These are phyloP conservation scores for Tanytarsus gracilentus DNA, from an alignment of 2,888 invertebrate genomes.

Conservation along the genomic window DNA sequence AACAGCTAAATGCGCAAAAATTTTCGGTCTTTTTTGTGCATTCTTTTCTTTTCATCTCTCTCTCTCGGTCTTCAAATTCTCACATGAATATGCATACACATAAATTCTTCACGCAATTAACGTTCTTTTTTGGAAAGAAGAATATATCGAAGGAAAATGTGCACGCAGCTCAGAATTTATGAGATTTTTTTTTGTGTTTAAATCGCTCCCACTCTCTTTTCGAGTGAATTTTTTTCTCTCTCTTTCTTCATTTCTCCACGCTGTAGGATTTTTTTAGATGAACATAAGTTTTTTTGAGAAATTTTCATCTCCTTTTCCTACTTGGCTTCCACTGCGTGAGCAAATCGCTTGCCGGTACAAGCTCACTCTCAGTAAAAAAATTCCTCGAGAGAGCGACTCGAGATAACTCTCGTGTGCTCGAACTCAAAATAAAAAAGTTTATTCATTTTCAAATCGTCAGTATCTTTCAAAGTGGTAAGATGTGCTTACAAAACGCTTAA, in stretches of 20 bases:
- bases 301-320: too few species aligned
- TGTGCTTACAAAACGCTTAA: conserved; percentile 14
- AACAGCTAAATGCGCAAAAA: neutral
- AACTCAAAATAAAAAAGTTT: neutral
- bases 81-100: conserved; percentile 15
- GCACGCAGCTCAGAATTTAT: conserved; percentile 3
- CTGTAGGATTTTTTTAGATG: too few species aligned
- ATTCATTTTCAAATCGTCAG: conserved; percentile 20
- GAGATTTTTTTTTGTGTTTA: conserved; percentile 4
- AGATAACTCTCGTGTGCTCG: neutral
- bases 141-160: neutral
- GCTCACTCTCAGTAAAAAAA: too few species aligned
- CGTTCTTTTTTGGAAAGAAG: neutral
- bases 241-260: too few species aligned
- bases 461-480: conserved; percentile 24
- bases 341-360: too few species aligned
- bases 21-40: neutral
- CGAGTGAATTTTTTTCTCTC: too few species aligned
- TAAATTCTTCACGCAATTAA: conserved; percentile 26
- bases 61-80: conserved; percentile 5
- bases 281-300: too few species aligned
- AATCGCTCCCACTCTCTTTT: conserved; percentile 8
- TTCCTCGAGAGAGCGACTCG: neutral
- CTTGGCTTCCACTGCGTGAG: too few species aligned
- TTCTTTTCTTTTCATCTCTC: neutral